phyloP scores from a whole-genome alignment of 2,797 vertebrate species.

The Caiman crocodilus region DNA sequence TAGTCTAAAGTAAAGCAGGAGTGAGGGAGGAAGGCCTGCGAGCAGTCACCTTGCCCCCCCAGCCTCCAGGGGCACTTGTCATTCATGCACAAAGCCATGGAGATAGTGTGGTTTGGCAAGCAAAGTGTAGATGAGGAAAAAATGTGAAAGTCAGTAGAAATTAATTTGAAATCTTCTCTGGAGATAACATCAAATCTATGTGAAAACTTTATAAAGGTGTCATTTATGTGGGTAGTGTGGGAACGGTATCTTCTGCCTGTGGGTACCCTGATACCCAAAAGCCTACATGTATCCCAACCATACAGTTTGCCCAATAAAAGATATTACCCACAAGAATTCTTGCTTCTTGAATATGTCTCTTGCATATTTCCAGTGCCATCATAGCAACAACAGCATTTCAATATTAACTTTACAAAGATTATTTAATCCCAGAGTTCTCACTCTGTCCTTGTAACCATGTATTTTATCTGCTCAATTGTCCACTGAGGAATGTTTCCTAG shows the following conservation, averaged over 20 bases:
- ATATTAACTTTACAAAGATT: not conserved
- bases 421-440: not conserved
- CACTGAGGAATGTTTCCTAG: not conserved
- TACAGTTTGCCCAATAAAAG: too few relatives aligned
- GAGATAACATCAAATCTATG: not conserved
- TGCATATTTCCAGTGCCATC: too few relatives aligned
- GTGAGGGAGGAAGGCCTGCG: too few relatives aligned
- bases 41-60: too few relatives aligned
- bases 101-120: not conserved
- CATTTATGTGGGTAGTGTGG: too few relatives aligned
- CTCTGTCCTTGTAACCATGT: not conserved
- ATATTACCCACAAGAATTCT: too few relatives aligned
- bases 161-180: not conserved
- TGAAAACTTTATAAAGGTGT: not conserved
- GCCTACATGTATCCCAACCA: too few relatives aligned
- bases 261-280: too few relatives aligned
- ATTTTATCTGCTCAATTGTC: not conserved
- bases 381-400: not conserved
- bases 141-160: not conserved
- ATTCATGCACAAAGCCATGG: conserved; percentile 2
- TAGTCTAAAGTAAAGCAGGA: too few relatives aligned
- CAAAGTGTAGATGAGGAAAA: not conserved
- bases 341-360: too few relatives aligned
- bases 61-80: too few relatives aligned
- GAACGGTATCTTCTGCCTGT: too few relatives aligned